Conservation (phyloP, 1,140 invertebrate species). For the Meloidogyne chitwoodi region DNA sequence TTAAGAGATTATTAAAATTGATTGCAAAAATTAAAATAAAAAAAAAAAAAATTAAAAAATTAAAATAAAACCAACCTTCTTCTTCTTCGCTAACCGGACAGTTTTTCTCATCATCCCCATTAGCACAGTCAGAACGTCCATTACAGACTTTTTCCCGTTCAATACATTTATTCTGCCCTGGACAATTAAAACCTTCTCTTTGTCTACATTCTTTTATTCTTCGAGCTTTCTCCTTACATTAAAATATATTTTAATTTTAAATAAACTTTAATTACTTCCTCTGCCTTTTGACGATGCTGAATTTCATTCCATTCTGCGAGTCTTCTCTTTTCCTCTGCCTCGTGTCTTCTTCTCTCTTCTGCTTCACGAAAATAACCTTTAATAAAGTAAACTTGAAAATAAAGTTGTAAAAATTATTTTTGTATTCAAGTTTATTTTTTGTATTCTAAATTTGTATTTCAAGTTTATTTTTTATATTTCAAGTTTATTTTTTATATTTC, state of each 20-base stretch:
- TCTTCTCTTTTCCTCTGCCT: not conserved
- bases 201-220: not conserved
- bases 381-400: not conserved
- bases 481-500: not conserved
- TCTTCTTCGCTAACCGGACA: constrained; percentile 60
- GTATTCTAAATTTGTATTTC: not conserved
- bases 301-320: not conserved
- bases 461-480: not conserved
- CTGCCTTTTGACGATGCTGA: not conserved
- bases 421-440: not conserved
- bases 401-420: not conserved
- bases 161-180: constrained; percentile 62
- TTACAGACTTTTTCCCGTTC: constrained; percentile 68
- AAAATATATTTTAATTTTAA: not conserved
- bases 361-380: constrained; percentile 31
- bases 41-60: not conserved
- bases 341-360: constrained; percentile 2
- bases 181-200: constrained; percentile 7
- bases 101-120: constrained; percentile 71
- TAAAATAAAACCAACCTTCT: not conserved
- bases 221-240: not conserved
- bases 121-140: constrained; percentile 68
- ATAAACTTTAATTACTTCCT: not conserved
- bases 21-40: not conserved
- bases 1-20: too few species aligned